Base-by-base conservation (phyloP, 92 coral and sea anemone species). In the Virgularia gustaviana region DNA sequence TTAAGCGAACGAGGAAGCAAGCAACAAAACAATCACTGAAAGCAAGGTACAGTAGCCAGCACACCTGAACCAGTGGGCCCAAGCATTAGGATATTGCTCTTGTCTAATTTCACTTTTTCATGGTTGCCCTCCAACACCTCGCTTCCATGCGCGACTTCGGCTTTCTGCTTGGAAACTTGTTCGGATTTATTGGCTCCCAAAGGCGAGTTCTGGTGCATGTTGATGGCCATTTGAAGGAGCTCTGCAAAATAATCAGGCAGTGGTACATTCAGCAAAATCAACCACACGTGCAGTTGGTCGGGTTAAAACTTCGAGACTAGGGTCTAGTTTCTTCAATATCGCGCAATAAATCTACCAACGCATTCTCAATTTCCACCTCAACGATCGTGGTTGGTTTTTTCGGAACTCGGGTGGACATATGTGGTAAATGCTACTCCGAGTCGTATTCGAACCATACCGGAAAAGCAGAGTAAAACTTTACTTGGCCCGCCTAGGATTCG, bases 61-160 rank as follows among this genome's bases (percentile, higher is more conserved):
- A 19, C 39, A 92, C 97, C 97, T 74, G 97, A 92, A 49, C 97
- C 97, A 23, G 97, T 92, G 16, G 97, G 97, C 4, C 97, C 97
- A 64, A 92, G 77, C 27, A 92, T 84, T 33, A 92, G 66, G 52
- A 92, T 92, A 65, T 92, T 92, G 62, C 97, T 92, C 81, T 92
- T 92, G 77, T 92, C 97, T 44, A 92, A 76, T 11, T 79, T 85
- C 28, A 92, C 90, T 64, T 78, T 77, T n/a, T 89, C 97, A 53
- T 73, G 80, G 51, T 92, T 90, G 15, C 88, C 59, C 31, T 92
- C 97, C 71, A 92, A 74, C 34, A 87, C 88, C 35, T 89, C 97
- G 82, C 97, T 92, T 23, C 97, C 97, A 13, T 64, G 68, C 4
- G 67, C 30, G 3, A 29, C 58, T 15, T 60, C 63, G 15, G 88